A percentile compares a stretch with the other conserved stretches of the same genome.
Evolutionary conservation across 2,888 invertebrate species (phyloP).

Genomic region (Nephrotoma guestfalica): DNA sequence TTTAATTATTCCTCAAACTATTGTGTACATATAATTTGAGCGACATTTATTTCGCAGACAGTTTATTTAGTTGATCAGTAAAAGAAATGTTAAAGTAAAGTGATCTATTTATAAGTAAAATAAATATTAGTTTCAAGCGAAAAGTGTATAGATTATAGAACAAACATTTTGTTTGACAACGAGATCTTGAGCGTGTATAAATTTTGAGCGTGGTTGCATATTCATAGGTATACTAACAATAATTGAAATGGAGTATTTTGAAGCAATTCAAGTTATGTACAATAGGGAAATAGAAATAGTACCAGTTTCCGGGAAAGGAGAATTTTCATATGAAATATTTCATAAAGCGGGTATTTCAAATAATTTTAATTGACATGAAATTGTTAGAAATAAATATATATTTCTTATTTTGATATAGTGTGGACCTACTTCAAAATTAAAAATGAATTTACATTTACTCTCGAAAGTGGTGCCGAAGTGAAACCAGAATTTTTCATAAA

Average conservation of each 20-base stretch:
- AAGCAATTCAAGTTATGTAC: not conserved
- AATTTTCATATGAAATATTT: not conserved
- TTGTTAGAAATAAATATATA: not conserved
- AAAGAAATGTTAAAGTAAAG: no score
- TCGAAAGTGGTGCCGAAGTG: not conserved
- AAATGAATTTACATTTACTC: not conserved
- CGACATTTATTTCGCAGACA: no score
- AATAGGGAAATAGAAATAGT: not conserved
- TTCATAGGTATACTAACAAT: no score
- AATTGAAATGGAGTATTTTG: not conserved
- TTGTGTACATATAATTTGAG: no score
- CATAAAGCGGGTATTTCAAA: not conserved
- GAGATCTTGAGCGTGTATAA: no score
- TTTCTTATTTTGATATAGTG: not conserved
- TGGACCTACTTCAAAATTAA: not conserved
- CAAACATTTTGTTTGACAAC: no score
- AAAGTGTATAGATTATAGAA: no score
- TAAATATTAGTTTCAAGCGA: no score
- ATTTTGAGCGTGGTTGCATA: rapidly evolving
- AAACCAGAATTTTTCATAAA: not conserved
- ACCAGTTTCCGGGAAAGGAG: not conserved
- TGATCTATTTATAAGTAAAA: no score
- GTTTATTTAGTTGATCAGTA: rapidly evolving
- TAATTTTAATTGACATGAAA: no score
- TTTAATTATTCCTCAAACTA: no score